Evolutionary conservation across 2,797 vertebrate species (phyloP), one percentile per base, ranked within the genome.

Genomic region (Prunella strophiata): DNA sequence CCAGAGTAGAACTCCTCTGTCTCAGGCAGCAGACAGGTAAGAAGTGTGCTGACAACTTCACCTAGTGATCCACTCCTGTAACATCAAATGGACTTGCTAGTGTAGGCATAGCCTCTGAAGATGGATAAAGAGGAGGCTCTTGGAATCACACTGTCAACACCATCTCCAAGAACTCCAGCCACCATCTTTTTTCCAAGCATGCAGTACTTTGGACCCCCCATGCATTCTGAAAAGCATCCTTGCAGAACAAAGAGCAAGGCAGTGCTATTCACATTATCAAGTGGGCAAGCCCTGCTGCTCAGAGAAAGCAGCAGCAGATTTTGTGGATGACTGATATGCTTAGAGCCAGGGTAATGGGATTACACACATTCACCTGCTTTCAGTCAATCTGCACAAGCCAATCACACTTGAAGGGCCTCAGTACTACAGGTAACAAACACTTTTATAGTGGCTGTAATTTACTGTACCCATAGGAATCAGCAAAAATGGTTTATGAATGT

Each of bases 241-340:
- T 58, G 47, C 38, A 57, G 63, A 50, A 65, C 10, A 65, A 57
- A 58, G 66, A 78, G 38, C 74, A 61, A 89, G 51, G 27, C 45
- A 72, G 47, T 32, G 59, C 34, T 10, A 52, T 7, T 42, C 63
- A 29, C 7, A 1, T 48, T 9, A 61, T 7, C 34, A 38, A 34
- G 30, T 10, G 12, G 30, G 42, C 54, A 58, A 61, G 86, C 27
- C 75, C 51, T 19, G 52, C 48, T 55, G 25, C 62, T 73, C 68
- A 76, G 50, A 79, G 32, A 54, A 62, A 80, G 62, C n/a, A 91
- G 57, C 38, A 32, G 36, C 48, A 76, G 63, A 65, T 19, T 61
- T 36, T 70, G 43, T 1, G 20, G 32, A 55, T 30, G n/a, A 79
- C 34, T 22, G 73, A 70, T 40, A 62, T 0, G 0, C 47, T 50